A percentile compares a stretch with the other conserved stretches of the same genome.
Conservation (phyloP, 2,888 invertebrate species). For the Tetragonula carbonaria region DNA sequence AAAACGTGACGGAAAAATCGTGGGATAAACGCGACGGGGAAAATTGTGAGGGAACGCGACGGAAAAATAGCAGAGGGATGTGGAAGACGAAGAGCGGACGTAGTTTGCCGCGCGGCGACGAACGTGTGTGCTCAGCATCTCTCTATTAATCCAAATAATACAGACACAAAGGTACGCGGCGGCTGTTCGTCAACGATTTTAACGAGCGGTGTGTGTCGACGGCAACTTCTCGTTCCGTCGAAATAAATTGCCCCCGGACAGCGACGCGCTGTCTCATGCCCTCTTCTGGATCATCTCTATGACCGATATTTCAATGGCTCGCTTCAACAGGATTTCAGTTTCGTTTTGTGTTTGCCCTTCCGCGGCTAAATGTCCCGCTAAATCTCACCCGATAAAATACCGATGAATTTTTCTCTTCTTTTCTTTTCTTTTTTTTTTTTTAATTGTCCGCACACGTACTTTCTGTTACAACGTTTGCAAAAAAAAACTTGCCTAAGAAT, state of each 20-base stretch:
- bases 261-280: constrained; percentile 32
- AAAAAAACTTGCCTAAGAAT: too few relatives aligned
- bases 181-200: constrained; percentile 55
- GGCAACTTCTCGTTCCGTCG: constrained; percentile 55
- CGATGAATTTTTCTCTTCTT: background rate
- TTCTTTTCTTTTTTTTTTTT: background rate
- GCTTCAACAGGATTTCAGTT: constrained; percentile 10
- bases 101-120: constrained; percentile 16
- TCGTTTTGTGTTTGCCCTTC: background rate
- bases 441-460: background rate
- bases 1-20: too few relatives aligned
- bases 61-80: constrained; percentile 16
- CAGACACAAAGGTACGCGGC: constrained; percentile 55
- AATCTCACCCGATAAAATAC: background rate
- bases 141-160: constrained; percentile 64
- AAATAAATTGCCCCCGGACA: constrained; percentile 59
- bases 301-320: constrained; percentile 51
- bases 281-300: constrained; percentile 23
- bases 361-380: background rate
- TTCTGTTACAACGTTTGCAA: too few relatives aligned
- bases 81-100: constrained; percentile 27
- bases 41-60: background rate
- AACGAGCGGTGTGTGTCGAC: constrained; percentile 58
- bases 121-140: constrained; percentile 26
- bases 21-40: background rate